Evolutionary conservation across 2,888 invertebrate genomes (phyloP).

Genomic region (Scrobipalpa costella): DNA sequence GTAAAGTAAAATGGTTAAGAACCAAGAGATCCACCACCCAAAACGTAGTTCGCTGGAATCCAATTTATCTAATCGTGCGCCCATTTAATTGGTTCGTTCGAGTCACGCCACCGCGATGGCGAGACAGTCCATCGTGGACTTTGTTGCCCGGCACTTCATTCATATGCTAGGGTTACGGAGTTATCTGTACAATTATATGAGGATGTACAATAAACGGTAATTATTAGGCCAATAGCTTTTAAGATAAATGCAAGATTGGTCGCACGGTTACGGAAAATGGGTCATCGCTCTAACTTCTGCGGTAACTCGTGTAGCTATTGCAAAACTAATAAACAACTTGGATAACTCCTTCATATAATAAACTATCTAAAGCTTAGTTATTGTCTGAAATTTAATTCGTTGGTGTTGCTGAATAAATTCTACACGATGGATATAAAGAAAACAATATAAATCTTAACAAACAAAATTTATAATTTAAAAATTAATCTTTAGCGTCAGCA

Average conservation of each 20-base stretch:
- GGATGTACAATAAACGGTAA: slow-evolving; percentile 24
- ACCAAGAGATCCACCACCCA: not conserved
- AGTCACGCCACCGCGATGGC: slow-evolving; percentile 71
- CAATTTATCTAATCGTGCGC: slow-evolving; percentile 63
- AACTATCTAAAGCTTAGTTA: too few species aligned
- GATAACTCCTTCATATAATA: too few species aligned
- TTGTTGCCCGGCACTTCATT: slow-evolving; percentile 40
- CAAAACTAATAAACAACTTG: too few species aligned
- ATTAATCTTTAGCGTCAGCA: slow-evolving; percentile 85
- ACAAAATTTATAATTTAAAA: not conserved
- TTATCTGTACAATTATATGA: slow-evolving; percentile 32
- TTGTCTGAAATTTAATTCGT: too few species aligned
- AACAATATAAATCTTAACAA: not conserved
- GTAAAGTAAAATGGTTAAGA: not conserved
- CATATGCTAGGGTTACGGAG: slow-evolving; percentile 32
- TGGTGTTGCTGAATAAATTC: too few species aligned
- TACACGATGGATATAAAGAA: too few species aligned
- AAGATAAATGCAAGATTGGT: not conserved
- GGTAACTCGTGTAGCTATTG: not conserved
- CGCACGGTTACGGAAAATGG: not conserved
- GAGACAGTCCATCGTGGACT: slow-evolving; percentile 49
- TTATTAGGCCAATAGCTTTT: slow-evolving; percentile 33
- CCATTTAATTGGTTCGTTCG: slow-evolving; percentile 63
- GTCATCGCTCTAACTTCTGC: not conserved
- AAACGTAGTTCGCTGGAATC: not conserved